Evolutionary conservation across 2,888 invertebrate species (phyloP).

Genomic region (Nomada goodeniana): DNA sequence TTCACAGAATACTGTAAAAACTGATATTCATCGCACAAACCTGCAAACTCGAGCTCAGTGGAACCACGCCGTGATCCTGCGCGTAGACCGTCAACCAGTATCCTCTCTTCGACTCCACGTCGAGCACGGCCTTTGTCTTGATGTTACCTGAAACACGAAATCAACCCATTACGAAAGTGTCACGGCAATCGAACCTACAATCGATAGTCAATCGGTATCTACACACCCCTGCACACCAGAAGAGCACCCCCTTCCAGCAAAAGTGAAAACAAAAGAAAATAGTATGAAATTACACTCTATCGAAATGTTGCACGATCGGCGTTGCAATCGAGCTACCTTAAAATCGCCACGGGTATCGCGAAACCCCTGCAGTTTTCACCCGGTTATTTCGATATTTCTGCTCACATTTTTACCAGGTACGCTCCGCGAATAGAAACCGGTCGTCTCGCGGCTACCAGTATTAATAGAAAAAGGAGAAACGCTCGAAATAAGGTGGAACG

Average conservation of each 20-base stretch:
- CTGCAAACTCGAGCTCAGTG: slow-evolving; percentile 93
- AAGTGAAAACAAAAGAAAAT: too few species aligned
- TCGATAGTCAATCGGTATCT: too few species aligned
- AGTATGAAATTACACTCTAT: slow-evolving; percentile 3
- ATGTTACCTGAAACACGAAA: slow-evolving; percentile 89
- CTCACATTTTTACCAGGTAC: not conserved
- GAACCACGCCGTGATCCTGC: slow-evolving; percentile 95
- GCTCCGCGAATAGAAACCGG: slow-evolving; percentile 21
- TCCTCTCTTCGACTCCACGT: slow-evolving; percentile 93
- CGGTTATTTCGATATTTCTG: slow-evolving; percentile 24
- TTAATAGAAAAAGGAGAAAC: slow-evolving; percentile 13
- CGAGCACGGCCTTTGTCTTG: slow-evolving; percentile 93
- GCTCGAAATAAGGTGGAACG: not conserved
- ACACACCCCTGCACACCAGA: too few species aligned
- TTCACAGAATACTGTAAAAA: not conserved
- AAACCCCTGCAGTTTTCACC: slow-evolving; percentile 43
- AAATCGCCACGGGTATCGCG: slow-evolving; percentile 27
- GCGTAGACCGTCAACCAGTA: slow-evolving; percentile 98
- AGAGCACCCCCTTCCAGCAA: too few species aligned
- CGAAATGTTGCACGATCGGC: not conserved
- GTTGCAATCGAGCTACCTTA: not conserved
- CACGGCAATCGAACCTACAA: too few species aligned
- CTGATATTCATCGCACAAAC: slow-evolving; percentile 83
- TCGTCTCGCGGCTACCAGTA: not conserved
- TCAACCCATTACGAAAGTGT: not conserved